Percentiles rank a stretch among this genome's conserved stretches.
These are phyloP conservation scores for Synergus gifuensis DNA, from an alignment of 2,888 invertebrate genomes.

Conservation along the genomic window DNA sequence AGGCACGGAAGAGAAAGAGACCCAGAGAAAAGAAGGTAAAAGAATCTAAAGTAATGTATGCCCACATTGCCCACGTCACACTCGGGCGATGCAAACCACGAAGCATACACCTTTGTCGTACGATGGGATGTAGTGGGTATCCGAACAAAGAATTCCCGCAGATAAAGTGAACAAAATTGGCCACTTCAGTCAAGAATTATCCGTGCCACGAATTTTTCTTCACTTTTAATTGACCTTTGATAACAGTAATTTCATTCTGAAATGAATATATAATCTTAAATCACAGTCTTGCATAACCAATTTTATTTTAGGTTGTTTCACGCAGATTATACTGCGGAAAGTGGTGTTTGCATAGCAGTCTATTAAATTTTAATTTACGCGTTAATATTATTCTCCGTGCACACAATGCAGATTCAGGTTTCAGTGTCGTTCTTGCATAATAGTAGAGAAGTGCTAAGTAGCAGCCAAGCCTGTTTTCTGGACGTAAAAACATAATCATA, in stretches of 20 bases:
- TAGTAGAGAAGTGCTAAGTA: constrained; percentile 16
- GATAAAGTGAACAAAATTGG: constrained; percentile 21
- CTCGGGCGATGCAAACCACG: neutral
- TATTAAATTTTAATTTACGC: neutral
- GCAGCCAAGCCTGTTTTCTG: neutral
- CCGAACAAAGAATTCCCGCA: constrained; percentile 53
- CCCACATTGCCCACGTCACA: constrained; percentile 20
- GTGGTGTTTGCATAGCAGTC: neutral
- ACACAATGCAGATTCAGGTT: neutral
- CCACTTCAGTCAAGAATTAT: neutral
- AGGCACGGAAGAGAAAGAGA: constrained; percentile 2
- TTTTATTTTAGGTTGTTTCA: neutral
- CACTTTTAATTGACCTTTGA: neutral
- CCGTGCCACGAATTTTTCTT: neutral
- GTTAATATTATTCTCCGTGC: neutral
- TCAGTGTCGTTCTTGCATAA: constrained; percentile 9
- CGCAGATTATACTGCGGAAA: neutral
- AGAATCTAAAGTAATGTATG: constrained; percentile 42
- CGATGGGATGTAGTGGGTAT: constrained; percentile 55
- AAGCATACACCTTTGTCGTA: constrained; percentile 48
- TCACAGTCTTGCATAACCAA: no score
- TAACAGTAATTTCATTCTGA: neutral
- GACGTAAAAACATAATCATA: neutral
- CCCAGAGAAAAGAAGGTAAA: constrained; percentile 41
- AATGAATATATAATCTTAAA: no score